A percentile compares a stretch with the other conserved stretches of the same genome.
Evolutionary conservation across 2,888 invertebrate genomes (phyloP).

Genomic region (Vanessa cardui): DNA sequence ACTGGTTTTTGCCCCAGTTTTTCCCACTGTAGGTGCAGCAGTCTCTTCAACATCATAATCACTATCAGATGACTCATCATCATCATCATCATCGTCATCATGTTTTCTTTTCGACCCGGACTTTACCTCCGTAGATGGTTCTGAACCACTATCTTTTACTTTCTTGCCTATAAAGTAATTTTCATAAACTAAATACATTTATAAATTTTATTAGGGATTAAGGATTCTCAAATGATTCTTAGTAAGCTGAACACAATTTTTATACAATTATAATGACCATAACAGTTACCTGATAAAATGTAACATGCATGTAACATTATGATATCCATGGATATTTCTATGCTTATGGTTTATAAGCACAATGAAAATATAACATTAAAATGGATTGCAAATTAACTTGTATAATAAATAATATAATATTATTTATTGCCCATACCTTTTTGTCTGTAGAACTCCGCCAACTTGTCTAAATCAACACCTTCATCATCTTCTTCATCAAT

Average conservation of each 20-base stretch:
- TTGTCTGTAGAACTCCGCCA: constrained; percentile 87
- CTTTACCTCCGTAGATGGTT: constrained; percentile 32
- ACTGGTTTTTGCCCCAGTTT: constrained; percentile 56
- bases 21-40: constrained; percentile 49
- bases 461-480: constrained; percentile 92
- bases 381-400: too few relatives aligned
- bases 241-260: too few relatives aligned
- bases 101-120: constrained; percentile 57
- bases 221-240: too few relatives aligned
- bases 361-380: too few relatives aligned
- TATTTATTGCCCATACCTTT: constrained; percentile 80
- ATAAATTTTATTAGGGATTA: too few relatives aligned
- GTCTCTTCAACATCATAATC: constrained; percentile 76
- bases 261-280: too few relatives aligned
- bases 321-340: too few relatives aligned
- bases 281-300: too few relatives aligned
- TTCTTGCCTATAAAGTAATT: constrained; percentile 56
- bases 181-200: constrained; percentile 3
- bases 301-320: too few relatives aligned
- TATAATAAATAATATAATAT: too few relatives aligned
- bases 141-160: constrained; percentile 52
- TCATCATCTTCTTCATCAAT: constrained; percentile 92
- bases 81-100: constrained; percentile 67
- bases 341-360: too few relatives aligned
- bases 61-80: constrained; percentile 73